A percentile compares a stretch with the other conserved stretches of the same genome.
Conservation (phyloP, 2,113 vertebrate species). For the Rynchops niger region DNA sequence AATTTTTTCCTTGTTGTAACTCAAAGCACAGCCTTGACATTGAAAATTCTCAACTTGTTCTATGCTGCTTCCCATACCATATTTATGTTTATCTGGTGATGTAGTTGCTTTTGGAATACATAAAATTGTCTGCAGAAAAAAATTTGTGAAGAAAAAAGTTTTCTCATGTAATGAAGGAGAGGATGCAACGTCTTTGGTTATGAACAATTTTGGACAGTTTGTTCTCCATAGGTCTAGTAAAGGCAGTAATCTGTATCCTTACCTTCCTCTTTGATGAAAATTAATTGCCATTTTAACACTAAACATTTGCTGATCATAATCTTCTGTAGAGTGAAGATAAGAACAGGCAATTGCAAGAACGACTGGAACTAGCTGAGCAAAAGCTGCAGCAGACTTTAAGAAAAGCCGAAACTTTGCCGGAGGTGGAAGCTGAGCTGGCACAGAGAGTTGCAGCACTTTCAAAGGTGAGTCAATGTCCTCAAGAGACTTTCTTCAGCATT, state of each 20-base stretch:
- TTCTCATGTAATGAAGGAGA: neutral
- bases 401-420: slow-evolving; percentile 94
- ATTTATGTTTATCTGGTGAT: neutral
- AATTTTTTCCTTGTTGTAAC: neutral
- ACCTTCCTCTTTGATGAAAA: neutral
- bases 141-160: neutral
- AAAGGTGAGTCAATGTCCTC: slow-evolving; percentile 78
- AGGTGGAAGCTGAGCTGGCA: slow-evolving; percentile 95
- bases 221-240: neutral
- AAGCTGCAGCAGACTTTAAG: slow-evolving; percentile 95
- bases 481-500: neutral
- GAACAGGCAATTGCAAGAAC: slow-evolving; percentile 91
- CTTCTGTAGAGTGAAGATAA: slow-evolving; percentile 87
- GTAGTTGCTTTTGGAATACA: neutral
- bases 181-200: neutral
- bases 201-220: neutral
- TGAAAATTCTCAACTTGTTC: neutral
- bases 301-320: neutral
- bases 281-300: neutral
- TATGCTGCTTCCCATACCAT: rapidly evolving
- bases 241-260: neutral
- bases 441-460: slow-evolving; percentile 94
- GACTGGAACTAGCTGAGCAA: slow-evolving; percentile 93
- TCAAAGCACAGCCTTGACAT: neutral
- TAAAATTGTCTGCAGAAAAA: neutral